phyloP scores from a whole-genome alignment of 2,888 invertebrate species.

The Melinaea marsaeus region DNA sequence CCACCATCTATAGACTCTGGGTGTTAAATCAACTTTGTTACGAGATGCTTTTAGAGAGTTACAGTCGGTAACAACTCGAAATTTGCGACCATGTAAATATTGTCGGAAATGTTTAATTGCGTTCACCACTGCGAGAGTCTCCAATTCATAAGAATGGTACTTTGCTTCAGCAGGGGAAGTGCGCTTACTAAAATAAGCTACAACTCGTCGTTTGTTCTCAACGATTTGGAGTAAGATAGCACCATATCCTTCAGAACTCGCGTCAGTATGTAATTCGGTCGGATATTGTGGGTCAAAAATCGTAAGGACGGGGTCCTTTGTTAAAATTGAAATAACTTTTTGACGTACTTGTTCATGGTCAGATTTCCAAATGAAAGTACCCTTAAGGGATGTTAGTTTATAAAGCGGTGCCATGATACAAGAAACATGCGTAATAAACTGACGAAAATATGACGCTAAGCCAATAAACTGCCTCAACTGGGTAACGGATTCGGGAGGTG shows the following conservation, averaged over 20 bases:
- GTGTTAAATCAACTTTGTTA: conserved; percentile 27
- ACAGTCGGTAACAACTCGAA: conserved; percentile 35
- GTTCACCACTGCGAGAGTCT: conserved; percentile 34
- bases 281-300: conserved; percentile 30
- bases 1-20: conserved; percentile 32
- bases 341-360: conserved; percentile 17
- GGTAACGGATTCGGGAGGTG: no score
- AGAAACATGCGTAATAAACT: no score
- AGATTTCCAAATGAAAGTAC: no score
- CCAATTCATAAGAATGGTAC: conserved; percentile 18
- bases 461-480: no score
- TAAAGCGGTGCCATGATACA: no score
- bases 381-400: no score
- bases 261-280: conserved; percentile 34
- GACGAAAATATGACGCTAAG: no score
- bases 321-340: conserved; percentile 26
- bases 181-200: conserved; percentile 27
- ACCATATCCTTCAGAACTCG: conserved; percentile 32
- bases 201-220: conserved; percentile 12
- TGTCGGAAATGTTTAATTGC: conserved; percentile 34
- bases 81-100: conserved; percentile 30
- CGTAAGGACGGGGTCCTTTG: conserved; percentile 25
- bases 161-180: conserved; percentile 28
- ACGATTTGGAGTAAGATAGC: conserved; percentile 29
- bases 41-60: conserved; percentile 11